Conservation (phyloP, 2,888 invertebrate genomes). For the Bimastos eiseni region DNA sequence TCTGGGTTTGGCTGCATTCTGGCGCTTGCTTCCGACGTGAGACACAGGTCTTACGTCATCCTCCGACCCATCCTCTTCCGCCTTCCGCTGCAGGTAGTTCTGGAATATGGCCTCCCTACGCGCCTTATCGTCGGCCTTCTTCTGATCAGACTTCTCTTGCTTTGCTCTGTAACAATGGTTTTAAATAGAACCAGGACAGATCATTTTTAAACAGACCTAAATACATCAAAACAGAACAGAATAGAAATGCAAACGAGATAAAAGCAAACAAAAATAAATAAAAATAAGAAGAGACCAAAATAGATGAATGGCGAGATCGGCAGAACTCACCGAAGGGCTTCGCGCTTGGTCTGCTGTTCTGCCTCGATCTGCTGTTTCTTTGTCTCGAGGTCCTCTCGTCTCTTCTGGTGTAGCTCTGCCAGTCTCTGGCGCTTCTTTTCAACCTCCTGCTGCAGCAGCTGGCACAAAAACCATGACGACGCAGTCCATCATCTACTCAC, state of each 20-base stretch:
- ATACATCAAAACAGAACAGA: too few species aligned
- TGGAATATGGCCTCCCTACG: conserved; percentile 85
- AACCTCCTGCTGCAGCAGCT: conserved; percentile 36
- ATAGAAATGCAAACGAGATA: too few species aligned
- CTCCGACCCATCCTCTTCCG: conserved; percentile 80
- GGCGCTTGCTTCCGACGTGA: conserved; percentile 8
- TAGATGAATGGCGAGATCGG: background rate
- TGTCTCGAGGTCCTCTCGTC: conserved; percentile 88
- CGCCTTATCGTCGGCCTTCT: conserved; percentile 81
- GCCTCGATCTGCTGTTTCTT: conserved; percentile 81
- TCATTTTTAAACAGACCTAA: too few species aligned
- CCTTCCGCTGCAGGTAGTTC: conserved; percentile 89
- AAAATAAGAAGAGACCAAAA: too few species aligned
- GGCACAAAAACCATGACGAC: conserved; percentile 22
- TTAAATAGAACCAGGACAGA: too few species aligned
- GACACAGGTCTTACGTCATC: conserved; percentile 45
- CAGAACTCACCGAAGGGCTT: conserved; percentile 39
- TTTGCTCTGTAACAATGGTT: conserved; percentile 65
- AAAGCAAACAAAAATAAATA: too few species aligned
- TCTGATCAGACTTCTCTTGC: conserved; percentile 72
- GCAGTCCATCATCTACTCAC: background rate
- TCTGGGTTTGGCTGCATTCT: background rate
- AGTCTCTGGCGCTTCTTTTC: conserved; percentile 59
- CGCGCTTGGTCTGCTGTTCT: conserved; percentile 71
- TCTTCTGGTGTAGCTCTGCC: conserved; percentile 82